Evolutionary conservation across 2,888 invertebrate species (phyloP), one percentile per base, ranked within the genome.

Genomic region (Spicauda simplicius): DNA sequence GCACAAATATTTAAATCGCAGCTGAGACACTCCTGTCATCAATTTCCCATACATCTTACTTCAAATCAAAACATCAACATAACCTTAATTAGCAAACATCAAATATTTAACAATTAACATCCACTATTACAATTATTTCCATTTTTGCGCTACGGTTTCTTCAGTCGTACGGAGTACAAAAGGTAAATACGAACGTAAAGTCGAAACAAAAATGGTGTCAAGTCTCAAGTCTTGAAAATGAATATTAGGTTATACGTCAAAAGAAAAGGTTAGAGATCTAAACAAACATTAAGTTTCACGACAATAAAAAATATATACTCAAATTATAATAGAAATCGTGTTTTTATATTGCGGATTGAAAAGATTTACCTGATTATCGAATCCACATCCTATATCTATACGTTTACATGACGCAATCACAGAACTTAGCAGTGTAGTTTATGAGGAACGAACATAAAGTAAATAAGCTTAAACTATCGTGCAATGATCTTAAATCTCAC

Each of bases 21-120:
- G 53, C 61, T 57, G 58, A 62, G 19, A 56, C 37, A 62, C 45
- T 68, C 25, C 57, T 69, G 69, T 63, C 60, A 59, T 2, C n/a
- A 60, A 55, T 70, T 73, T 68, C 76, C 77, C 70, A 75, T 69
- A 71, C 72, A 73, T 74, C 72, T 70, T 73, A 71, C 77, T 82
- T 80, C 79, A 76, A 85, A 90, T 78, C 91, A 92, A 91, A 93
- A 93, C 93, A 92, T 92, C 90, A 93, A 93, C 93, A 93, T 93
- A 93, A 93, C 93, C 92, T 92, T 86, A 88, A 74, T 74, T 73
- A 68, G 59, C 61, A 70, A 73, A 74, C 66, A 71, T 67, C 69
- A 69, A 66, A 16, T 45, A 59, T 64, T 55, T 12, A 55, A 11
- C 5, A 45, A 58, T 20, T 33, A 52, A 52, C 8, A 30, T 10